Conservation (phyloP, 2,113 vertebrate genomes). For the Panurus biarmicus region DNA sequence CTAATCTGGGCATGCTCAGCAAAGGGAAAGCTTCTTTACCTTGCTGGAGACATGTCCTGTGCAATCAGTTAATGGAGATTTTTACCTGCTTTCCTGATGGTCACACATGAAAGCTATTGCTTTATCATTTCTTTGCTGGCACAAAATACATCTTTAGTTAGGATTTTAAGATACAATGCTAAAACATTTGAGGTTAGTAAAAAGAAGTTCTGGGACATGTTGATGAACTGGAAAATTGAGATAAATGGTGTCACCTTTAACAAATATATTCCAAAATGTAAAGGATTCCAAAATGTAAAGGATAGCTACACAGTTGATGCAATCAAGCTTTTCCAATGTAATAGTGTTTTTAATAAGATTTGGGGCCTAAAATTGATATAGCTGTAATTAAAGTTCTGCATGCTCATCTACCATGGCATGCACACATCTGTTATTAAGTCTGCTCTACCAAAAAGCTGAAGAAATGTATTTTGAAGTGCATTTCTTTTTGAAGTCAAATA, state of each 20-base stretch:
- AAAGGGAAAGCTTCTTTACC: neutral
- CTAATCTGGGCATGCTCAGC: neutral
- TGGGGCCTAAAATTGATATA: neutral
- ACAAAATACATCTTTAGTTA: neutral
- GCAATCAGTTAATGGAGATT: neutral
- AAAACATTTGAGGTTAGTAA: neutral
- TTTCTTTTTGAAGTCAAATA: neutral
- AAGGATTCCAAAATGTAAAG: neutral
- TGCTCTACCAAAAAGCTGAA: neutral
- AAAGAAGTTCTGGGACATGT: neutral
- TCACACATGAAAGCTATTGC: neutral
- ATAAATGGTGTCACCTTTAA: constrained; percentile 13
- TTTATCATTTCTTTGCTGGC: neutral
- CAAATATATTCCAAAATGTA: neutral
- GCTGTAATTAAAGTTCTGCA: constrained; percentile 33
- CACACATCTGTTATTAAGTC: neutral
- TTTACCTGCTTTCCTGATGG: neutral
- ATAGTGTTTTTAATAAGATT: constrained; percentile 23
- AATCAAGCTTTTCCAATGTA: constrained; percentile 8
- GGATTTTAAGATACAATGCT: neutral
- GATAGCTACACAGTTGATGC: neutral
- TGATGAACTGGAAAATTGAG: neutral
- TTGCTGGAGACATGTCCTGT: neutral
- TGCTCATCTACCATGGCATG: neutral
- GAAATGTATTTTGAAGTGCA: neutral